These are phyloP conservation scores for Elegia similella DNA, from an alignment of 2,888 invertebrate genomes.

Conservation along the genomic window DNA sequence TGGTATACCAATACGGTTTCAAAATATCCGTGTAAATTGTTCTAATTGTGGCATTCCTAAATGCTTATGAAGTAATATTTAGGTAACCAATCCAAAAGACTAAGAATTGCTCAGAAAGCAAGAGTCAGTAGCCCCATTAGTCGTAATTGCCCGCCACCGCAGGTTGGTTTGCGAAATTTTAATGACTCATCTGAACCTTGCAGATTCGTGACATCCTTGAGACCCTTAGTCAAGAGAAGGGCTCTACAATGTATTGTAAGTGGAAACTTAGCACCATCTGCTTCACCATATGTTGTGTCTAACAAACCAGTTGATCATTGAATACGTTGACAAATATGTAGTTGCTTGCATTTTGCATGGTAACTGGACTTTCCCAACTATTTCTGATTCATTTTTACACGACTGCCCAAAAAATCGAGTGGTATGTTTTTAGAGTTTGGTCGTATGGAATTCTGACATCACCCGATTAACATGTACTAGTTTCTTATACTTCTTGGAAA, in stretches of 20 bases:
- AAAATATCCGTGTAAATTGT: too few species aligned
- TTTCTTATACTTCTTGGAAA: too few species aligned
- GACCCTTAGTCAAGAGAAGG: constrained; percentile 14
- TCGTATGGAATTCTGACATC: too few species aligned
- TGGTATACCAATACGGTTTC: too few species aligned
- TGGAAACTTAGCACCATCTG: constrained; percentile 4
- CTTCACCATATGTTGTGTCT: not conserved
- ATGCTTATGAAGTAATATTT: not conserved
- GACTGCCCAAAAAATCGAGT: too few species aligned
- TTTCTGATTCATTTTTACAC: too few species aligned
- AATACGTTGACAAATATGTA: too few species aligned
- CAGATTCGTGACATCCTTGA: constrained; percentile 34
- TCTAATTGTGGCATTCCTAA: not conserved
- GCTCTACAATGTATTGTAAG: constrained; percentile 2
- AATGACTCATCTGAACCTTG: constrained; percentile 46
- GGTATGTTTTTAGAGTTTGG: too few species aligned
- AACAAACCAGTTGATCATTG: not conserved
- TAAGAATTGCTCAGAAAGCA: not conserved
- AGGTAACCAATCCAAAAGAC: not conserved
- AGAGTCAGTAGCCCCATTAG: constrained; percentile 3
- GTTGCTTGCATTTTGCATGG: too few species aligned
- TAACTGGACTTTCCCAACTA: too few species aligned
- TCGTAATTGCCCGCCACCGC: constrained; percentile 44
- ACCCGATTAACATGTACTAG: too few species aligned
- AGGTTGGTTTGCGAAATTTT: constrained; percentile 43